Evolutionary conservation across 2,888 invertebrate species (phyloP).

Genomic region (Callinectes sapidus): DNA sequence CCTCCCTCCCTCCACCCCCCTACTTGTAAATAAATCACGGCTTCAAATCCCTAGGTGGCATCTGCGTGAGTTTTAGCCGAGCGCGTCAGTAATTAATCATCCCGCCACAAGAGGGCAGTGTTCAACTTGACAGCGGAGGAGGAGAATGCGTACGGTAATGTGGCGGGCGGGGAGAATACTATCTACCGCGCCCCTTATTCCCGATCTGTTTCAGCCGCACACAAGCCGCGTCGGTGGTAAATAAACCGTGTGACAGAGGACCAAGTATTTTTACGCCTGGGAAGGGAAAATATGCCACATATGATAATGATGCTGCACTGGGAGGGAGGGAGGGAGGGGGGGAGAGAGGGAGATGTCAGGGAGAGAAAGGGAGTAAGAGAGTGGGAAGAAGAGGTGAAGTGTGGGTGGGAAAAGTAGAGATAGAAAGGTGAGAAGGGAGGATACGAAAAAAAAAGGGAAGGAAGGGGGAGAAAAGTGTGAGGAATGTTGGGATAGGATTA

Average conservation of each 20-base stretch:
- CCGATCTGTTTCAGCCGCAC: constrained; percentile 47
- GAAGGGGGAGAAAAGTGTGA: background rate
- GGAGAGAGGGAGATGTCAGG: background rate
- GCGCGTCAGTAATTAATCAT: constrained; percentile 62
- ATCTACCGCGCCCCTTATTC: constrained; percentile 49
- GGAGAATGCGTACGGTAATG: constrained; percentile 58
- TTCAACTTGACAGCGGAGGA: constrained; percentile 60
- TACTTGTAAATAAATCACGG: background rate
- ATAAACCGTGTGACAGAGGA: constrained; percentile 54
- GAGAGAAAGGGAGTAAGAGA: background rate
- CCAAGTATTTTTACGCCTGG: constrained; percentile 35
- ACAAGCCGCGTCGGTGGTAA: constrained; percentile 32
- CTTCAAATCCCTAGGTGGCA: background rate
- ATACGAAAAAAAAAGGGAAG: background rate
- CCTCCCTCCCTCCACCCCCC: too few species aligned
- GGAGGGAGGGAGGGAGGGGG: background rate
- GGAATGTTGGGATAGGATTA: background rate
- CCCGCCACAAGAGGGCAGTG: constrained; percentile 56
- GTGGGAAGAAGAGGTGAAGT: too few species aligned
- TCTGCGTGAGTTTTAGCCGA: constrained; percentile 41
- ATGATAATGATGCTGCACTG: background rate
- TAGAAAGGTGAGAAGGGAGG: background rate
- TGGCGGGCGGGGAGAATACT: constrained; percentile 49
- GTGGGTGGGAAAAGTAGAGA: too few species aligned
- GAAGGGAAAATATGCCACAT: constrained; percentile 23